Evolutionary conservation across 2,797 vertebrate genomes (phyloP).

Genomic region (Sitta carolinensis): DNA sequence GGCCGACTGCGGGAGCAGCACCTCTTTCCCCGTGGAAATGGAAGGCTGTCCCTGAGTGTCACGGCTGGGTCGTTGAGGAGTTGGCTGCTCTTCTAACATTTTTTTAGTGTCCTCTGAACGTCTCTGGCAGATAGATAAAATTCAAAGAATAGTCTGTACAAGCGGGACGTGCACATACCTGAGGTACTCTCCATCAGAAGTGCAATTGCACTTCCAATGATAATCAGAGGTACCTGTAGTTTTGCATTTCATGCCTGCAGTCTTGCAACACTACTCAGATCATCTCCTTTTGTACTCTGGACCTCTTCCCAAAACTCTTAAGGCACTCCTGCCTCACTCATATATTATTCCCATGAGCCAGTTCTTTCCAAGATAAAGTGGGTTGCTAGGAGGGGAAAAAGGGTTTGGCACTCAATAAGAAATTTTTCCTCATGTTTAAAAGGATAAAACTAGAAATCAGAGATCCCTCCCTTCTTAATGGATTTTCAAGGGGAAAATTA

Average conservation of each 20-base stretch:
- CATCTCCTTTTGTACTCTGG: background rate
- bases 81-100: background rate
- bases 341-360: background rate
- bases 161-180: background rate
- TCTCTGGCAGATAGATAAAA: background rate
- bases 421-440: background rate
- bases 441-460: background rate
- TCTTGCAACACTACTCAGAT: background rate
- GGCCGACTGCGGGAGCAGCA: background rate
- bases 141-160: background rate
- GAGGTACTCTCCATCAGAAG: background rate
- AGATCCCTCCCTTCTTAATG: background rate
- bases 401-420: background rate
- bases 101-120: background rate
- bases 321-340: background rate
- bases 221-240: background rate
- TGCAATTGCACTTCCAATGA: background rate
- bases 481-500: background rate
- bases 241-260: background rate
- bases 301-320: conserved; percentile 4
- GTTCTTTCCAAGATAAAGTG: background rate
- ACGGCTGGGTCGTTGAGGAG: background rate
- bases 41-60: background rate
- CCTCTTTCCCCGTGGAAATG: background rate
- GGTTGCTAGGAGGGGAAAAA: background rate